Conservation (phyloP, 2,797 vertebrate genomes). For the Sarcoramphus papa region DNA sequence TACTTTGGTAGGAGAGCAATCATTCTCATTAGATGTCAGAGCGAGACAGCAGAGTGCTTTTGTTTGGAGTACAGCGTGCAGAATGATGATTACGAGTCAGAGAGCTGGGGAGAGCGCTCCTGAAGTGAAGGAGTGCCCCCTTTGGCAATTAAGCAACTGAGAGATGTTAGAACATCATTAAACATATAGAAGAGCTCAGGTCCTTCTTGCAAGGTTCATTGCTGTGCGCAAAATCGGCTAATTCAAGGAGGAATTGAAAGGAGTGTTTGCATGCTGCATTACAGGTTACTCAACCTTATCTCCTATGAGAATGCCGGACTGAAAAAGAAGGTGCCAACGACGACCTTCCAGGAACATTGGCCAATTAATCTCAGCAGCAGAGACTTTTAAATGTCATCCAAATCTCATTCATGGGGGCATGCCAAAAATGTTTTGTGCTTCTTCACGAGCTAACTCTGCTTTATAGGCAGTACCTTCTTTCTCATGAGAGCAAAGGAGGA, state of each 20-base stretch:
- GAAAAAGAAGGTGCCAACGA: not conserved
- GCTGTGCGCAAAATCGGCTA: not conserved
- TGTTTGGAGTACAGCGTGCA: not conserved
- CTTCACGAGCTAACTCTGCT: not conserved
- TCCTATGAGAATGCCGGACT: not conserved
- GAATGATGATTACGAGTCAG: not conserved
- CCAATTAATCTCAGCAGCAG: not conserved
- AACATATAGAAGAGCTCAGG: not conserved
- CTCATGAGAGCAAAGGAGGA: not conserved
- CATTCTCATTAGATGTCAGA: constrained; percentile 23
- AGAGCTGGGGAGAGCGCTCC: not conserved
- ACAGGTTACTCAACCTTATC: not conserved
- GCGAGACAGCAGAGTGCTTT: not conserved
- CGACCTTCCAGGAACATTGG: not conserved
- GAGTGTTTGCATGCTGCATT: not conserved
- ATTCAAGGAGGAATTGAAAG: not conserved
- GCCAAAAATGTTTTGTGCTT: not conserved
- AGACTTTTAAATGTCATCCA: constrained; percentile 20
- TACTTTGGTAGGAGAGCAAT: constrained; percentile 8
- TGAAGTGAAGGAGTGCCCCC: not conserved
- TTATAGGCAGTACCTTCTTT: not conserved
- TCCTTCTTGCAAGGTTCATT: not conserved
- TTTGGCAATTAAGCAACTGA: not conserved
- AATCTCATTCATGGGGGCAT: not conserved
- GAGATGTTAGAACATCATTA: not conserved